Evolutionary conservation across 2,113 vertebrate species (phyloP), one percentile per base, ranked within the genome.

Genomic region (Cavia aperea): DNA sequence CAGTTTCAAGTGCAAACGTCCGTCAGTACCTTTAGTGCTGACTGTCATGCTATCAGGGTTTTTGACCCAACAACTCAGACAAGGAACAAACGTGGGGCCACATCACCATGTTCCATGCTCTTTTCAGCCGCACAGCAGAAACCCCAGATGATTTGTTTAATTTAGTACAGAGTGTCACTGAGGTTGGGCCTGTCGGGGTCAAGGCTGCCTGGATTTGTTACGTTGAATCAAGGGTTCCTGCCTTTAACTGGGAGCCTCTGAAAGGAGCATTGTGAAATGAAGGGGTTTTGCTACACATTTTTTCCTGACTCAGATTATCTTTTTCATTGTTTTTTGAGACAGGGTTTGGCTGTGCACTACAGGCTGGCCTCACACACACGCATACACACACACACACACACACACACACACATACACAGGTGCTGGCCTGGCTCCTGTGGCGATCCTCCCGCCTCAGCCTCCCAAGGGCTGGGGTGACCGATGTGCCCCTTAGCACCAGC

Each of bases 81-180:
- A 26, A 0, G 72, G 49, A 62, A 62, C 77, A 78, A 62, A 78
- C 56, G 23, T 60, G 10, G 39, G 58, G 81, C 46, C 93, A 92
- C 54, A 77, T 77, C 33, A 51, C 79, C 91, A 46, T 86, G 49
- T 94, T 94, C 79, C 56, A 43, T 16, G 29, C 66, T 94, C 86
- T 87, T 95, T 83, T 91, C 29, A 84, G 49, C 72, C 54, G 43
- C 84, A 83, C 23, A 88, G 62, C 43, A 91, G 72, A 26, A 89
- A 39, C 31, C 39, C n/a, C n/a, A 26, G 46, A 21, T 94, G 56
- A 54, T 79, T 90, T 93, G 49, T 94, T 72, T 92, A 66, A 84
- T 86, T 66, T 56, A 63, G 63, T 81, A 54, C 51, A 83, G 33
- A 49, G 3, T 84, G 93, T 95, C 70, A 66, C 21, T 66, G 82